Base-by-base conservation (phyloP, 2,888 invertebrate genomes). In the Drosophila flavopinicola region DNA sequence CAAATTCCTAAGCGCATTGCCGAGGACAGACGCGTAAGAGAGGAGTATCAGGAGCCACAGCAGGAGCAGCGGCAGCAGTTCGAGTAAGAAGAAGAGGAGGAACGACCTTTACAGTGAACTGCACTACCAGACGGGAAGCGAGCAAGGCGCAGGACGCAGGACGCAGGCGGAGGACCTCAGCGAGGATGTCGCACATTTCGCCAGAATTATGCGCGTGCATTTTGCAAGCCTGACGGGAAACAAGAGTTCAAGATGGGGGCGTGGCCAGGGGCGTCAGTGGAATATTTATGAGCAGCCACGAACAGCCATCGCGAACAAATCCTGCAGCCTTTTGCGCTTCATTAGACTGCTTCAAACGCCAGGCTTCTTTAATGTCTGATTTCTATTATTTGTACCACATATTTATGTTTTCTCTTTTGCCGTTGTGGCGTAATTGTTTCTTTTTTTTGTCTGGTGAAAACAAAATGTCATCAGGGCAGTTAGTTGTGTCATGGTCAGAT, bases 131-230 rank as follows among this genome's bases (percentile, higher is more conserved):
- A 29, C 38, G 15, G 17, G 2, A 11, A n/a, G n/a, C n/a, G n/a
- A n/a, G n/a, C n/a, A n/a, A n/a, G n/a, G n/a, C n/a, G 15, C 6
- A 5, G 29, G 4, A 42, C 4, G n/a, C 24, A 13, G 11, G 35
- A n/a, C 1, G 13, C 9, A 33, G 29, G 10, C 32, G 25, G 35
- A 24, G 27, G 30, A 49, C 39, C 23, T 32, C 10, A 20, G 32
- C 30, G 37, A 35, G 53, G 33, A 60, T 47, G 58, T 42, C 49
- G 24, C 60, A 11, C 24, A 69, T 30, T 39, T 68, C 11, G 24
- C 38, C 35, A 41, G 65, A 84, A 86, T 83, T 83, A 79, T 79
- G 73, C 77, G 65, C 56, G 35, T 85, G 80, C 78, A 86, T 57
- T 69, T 64, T 66, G 51, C 60, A 72, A 64, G 67, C 33, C 52